Base-by-base conservation (phyloP, 2,113 vertebrate species). In the Chunga burmeisteri region DNA sequence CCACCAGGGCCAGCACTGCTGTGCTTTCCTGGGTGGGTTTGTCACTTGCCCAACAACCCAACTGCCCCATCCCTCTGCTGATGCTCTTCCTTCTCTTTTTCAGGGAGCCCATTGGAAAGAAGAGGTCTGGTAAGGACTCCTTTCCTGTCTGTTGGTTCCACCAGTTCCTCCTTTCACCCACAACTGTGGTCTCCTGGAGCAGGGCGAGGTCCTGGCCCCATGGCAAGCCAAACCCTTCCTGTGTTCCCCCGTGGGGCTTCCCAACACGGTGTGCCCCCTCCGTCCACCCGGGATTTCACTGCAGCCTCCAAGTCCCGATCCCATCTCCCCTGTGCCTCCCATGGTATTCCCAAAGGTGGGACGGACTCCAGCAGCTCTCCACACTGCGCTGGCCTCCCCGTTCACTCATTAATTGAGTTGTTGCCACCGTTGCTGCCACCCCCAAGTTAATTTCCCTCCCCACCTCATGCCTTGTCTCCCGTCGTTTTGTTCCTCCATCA, bases 71-170 rank as follows among this genome's bases (percentile, higher is more conserved):
- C 8, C 4, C 22, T 42, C 61, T 88, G 61, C 86, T 97, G 70
- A 97, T 4, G 0, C 58, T 86, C 29, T 94, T 79, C 95, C 27
- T 97, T 34, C 96, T 98, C 46, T 98, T 95, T 72, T 98, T 87
- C 98, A 99, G 99, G 97, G 99, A 99, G 78, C 99, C 99, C 68
- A 98, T 98, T 75, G 99, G 99, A 86, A 99, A 99, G 98, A 99
- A 99, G 98, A 99, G 98, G 96, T 96, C 99, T 84, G 99, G 99
- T 99, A 99, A 99, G 98, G 59, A 88, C 27, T 79, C 21, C 58
- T 93, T 26, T 91, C 59, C 67, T 81, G 75, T 80, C 62, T 14
- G 40, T 13, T 42, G 11, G 9, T 91, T 79, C 12, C 59, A 38
- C 68, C 73, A 62, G 14, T 44, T 53, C 68, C 74, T 90, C 49